Evolutionary conservation across 2,113 vertebrate species (phyloP).

Genomic region (Oceanodroma tethys): DNA sequence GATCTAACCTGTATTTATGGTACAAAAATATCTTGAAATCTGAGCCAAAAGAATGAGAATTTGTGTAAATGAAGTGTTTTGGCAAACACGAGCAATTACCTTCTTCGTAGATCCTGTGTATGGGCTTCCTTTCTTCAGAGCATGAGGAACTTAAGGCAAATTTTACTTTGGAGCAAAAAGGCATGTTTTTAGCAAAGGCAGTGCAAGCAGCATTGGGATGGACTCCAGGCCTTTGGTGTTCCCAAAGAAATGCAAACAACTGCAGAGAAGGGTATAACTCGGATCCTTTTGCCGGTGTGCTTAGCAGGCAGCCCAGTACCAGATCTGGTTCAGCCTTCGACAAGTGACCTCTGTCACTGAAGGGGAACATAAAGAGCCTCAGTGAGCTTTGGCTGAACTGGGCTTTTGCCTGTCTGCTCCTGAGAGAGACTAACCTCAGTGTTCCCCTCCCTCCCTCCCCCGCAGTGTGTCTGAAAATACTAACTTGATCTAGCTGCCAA

Average conservation of each 20-base stretch:
- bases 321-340: conserved; percentile 13
- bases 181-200: background rate
- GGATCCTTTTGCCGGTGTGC: conserved; percentile 1
- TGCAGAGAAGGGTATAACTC: background rate
- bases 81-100: background rate
- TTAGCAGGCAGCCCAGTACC: conserved; percentile 14
- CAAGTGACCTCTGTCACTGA: conserved; percentile 62
- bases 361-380: conserved; percentile 43
- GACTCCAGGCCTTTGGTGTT: conserved; percentile 36
- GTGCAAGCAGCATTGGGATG: background rate
- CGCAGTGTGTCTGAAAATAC: conserved; percentile 5
- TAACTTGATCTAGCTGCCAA: conserved; percentile 37
- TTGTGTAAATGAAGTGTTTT: background rate
- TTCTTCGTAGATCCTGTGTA: background rate
- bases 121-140: background rate
- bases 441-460: conserved; percentile 3
- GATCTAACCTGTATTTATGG: background rate
- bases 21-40: background rate
- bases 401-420: conserved; percentile 34
- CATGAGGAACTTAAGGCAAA: background rate
- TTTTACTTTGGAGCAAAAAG: conserved; percentile 14
- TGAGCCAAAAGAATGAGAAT: background rate
- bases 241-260: background rate
- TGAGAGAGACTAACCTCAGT: conserved; percentile 45
- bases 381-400: conserved; percentile 59